phyloP scores from a whole-genome alignment of 1,140 invertebrate species.

The Lepidurus apus region DNA sequence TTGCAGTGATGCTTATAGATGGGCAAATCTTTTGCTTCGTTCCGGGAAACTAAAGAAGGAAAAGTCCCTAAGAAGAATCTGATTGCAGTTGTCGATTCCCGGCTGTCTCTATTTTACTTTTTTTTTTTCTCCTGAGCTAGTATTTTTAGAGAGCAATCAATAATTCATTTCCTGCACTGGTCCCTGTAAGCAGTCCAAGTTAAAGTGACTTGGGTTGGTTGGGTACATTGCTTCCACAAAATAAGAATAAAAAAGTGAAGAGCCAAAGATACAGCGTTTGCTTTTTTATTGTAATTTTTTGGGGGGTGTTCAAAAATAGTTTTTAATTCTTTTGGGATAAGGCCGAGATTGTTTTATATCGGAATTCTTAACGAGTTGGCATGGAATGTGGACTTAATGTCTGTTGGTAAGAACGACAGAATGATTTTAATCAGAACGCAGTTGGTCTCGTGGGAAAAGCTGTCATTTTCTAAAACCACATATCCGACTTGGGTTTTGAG shows the following conservation, averaged over 20 bases:
- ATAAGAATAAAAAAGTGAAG: too few relatives aligned
- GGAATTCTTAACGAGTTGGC: background rate
- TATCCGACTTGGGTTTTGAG: background rate
- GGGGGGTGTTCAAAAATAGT: too few relatives aligned
- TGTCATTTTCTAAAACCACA: background rate
- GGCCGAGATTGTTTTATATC: background rate
- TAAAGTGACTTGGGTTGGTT: too few relatives aligned
- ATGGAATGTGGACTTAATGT: background rate
- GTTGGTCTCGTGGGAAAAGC: background rate
- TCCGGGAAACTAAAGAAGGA: too few relatives aligned
- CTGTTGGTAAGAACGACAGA: background rate
- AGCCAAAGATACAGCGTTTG: too few relatives aligned
- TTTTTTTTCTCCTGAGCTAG: background rate
- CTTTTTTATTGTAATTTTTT: too few relatives aligned
- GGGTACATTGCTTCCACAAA: too few relatives aligned
- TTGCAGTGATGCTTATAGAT: too few relatives aligned
- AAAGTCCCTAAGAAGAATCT: too few relatives aligned
- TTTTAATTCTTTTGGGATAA: background rate
- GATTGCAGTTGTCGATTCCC: background rate
- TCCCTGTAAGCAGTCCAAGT: background rate
- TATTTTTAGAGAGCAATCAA: background rate
- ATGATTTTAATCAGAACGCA: background rate
- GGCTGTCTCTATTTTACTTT: background rate
- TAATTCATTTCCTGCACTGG: background rate
- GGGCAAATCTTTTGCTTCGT: too few relatives aligned